phyloP scores from a whole-genome alignment of 2,888 invertebrate species.

The Drosophila tripunctata region DNA sequence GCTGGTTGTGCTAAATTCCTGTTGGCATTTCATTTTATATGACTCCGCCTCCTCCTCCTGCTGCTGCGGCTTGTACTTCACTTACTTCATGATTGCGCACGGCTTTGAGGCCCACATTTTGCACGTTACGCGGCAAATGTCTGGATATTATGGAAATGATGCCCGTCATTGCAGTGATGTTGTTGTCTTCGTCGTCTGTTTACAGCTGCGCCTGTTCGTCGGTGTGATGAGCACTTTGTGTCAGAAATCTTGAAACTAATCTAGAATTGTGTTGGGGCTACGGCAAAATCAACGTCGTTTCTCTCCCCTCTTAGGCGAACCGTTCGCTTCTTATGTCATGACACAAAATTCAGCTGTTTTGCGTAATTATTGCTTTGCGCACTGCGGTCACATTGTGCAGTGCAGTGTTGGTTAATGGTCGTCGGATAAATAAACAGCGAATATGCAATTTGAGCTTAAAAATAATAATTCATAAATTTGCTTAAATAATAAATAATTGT shows the following conservation, averaged over 20 bases:
- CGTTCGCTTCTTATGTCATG: conserved; percentile 64
- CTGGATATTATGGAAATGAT: conserved; percentile 85
- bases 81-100: conserved; percentile 81
- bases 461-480: too few species aligned
- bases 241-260: conserved; percentile 50
- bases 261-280: conserved; percentile 50
- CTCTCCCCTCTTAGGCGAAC: conserved; percentile 64
- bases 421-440: too few species aligned
- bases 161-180: conserved; percentile 83
- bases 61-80: conserved; percentile 26
- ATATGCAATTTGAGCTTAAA: too few species aligned
- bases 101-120: conserved; percentile 75
- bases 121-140: conserved; percentile 83
- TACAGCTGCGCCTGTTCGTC: conserved; percentile 30
- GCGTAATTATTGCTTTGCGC: conserved; percentile 22
- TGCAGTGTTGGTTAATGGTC: conserved; percentile 29
- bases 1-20: background rate
- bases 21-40: conserved; percentile 5
- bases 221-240: conserved; percentile 52
- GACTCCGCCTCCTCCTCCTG: background rate
- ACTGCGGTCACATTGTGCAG: conserved; percentile 43
- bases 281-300: conserved; percentile 59
- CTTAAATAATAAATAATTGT: too few species aligned
- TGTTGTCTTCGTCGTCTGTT: conserved; percentile 27
- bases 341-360: conserved; percentile 37